phyloP scores from a whole-genome alignment of 2,113 vertebrate species.

The Amphilophus citrinellus region DNA sequence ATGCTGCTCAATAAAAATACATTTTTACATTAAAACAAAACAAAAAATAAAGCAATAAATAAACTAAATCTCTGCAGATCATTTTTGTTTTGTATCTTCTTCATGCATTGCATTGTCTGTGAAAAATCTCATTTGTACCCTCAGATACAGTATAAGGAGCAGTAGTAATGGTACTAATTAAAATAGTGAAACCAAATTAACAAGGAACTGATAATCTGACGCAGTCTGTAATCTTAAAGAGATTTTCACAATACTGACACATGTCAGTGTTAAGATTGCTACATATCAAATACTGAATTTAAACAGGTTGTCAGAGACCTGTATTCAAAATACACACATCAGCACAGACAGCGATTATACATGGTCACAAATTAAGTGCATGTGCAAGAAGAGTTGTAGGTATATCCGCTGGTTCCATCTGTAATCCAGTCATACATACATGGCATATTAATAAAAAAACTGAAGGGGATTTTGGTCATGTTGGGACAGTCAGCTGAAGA shows the following conservation, averaged over 20 bases:
- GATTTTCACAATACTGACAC: neutral
- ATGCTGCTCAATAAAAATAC: neutral
- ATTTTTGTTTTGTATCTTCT: neutral
- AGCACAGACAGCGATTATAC: neutral
- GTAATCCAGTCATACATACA: neutral
- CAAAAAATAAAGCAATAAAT: neutral
- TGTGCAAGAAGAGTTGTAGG: neutral
- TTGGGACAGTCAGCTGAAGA: slow-evolving; percentile 45
- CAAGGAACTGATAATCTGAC: neutral
- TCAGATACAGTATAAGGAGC: neutral
- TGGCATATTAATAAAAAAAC: slow-evolving; percentile 2
- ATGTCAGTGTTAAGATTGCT: neutral
- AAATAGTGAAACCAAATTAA: neutral
- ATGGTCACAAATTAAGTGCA: neutral
- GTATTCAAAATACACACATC: neutral
- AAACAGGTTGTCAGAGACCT: neutral
- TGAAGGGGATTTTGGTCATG: neutral
- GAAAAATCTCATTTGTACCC: neutral
- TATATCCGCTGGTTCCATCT: neutral
- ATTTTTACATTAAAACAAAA: neutral
- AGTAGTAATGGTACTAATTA: neutral
- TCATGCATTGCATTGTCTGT: neutral
- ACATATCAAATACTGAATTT: neutral
- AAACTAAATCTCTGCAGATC: neutral
- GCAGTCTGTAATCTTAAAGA: neutral